Evolutionary conservation across 2,113 vertebrate genomes (phyloP), one percentile per base, ranked within the genome.

Genomic region (Ptilorrhoa leucosticta): DNA sequence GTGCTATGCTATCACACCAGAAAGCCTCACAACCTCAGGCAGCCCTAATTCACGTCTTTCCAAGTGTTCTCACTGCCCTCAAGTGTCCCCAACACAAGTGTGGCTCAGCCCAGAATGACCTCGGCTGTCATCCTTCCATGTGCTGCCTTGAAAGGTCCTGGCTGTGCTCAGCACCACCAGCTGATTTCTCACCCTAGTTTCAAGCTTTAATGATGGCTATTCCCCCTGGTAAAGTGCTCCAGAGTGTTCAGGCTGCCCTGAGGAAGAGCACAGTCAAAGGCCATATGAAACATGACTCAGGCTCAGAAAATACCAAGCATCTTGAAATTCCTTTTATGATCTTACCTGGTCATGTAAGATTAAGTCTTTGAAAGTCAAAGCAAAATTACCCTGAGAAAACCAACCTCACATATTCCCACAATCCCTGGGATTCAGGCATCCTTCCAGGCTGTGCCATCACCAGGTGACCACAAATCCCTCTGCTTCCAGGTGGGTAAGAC

Each of bases 1-100:
- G 0, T 11, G 40, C 39, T 30, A 2, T 20, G 30, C 7, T 69
- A 15, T 20, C 3, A 0, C 51, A 54, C 0, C 6, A 91, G 50
- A 81, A 65, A 87, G 13, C 24, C 30, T 89, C 3, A 7, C 23
- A 77, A 47, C 6, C 5, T 16, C 48, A 56, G 39, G 11, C 5
- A 5, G 3, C 7, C 28, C 4, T 7, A 73, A 35, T 19, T 61
- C 40, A 14, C 0, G 1, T 35, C 20, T 28, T 86, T 65, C 27
- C 64, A 77, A 61, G 30, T 5, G 1, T 61, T 72, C 27, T 54
- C 10, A 7, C 3, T 79, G 31, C 35, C 72, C 28, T 69, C 1
- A 3, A 17, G 13, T n/a, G 61, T 31, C 37, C 24, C n/a, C 57
- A 82, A 5, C 19, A 45, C 31, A 53, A 70, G 30, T 13, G 37